Base-by-base conservation (phyloP, 2,797 vertebrate genomes). In the Psittacula derbiana region DNA sequence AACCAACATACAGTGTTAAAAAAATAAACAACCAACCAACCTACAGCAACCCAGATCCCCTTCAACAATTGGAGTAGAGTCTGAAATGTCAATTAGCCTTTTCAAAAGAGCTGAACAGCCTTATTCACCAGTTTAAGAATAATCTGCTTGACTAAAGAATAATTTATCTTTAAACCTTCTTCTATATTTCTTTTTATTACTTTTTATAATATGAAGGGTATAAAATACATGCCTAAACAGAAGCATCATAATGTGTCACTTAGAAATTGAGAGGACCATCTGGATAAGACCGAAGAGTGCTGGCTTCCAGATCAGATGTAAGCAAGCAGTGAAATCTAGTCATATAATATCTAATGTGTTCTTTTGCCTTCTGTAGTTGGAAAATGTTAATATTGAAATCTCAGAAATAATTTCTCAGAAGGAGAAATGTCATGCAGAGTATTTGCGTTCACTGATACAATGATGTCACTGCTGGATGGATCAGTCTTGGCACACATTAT, bases 241-340 rank as follows among this genome's bases (percentile, higher is more conserved):
- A 76, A 87, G 16, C 60, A 86, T 84, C 57, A 82, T 61, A 65
- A 86, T 58, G 44, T 92, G 70, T 76, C 70, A 82, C 44, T 93
- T 87, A 65, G 60, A 94, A 96, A 86, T 31, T 64, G 44, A 90
- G 73, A 80, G 61, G 41, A 88, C 52, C 83, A 78, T 93, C 82
- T 96, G 86, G 76, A 50, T 69, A 80, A 80, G 60, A 87, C 64
- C 15, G 6, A 84, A 93, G 43, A 73, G 38, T 84, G 18, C 41
- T 93, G 60, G 43, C 71, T 95, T 92, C 58, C 60, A 76, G 16
- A 93, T 70, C 64, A 85, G 49, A 84, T 73, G 72, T 73, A 81
- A 72, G n/a, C 38, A 84, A 90, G 55, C 24, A 81, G 23, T 53
- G 46, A 92, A 88, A 80, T 90, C 62, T 70, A 79, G 52, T 87